phyloP scores from a whole-genome alignment of 2,888 invertebrate species.

The Ephialtes manifestator region DNA sequence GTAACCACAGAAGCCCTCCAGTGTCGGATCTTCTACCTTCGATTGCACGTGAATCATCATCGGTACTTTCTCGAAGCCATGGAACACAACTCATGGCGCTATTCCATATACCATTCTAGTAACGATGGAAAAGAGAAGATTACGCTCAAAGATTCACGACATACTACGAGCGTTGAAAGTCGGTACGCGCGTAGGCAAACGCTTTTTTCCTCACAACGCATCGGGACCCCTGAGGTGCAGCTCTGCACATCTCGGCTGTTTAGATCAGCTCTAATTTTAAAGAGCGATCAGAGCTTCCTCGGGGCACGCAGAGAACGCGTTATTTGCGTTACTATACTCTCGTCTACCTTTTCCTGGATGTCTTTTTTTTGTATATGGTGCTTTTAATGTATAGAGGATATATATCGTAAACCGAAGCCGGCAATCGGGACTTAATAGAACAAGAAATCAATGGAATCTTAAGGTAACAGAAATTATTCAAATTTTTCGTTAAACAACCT shows the following conservation, averaged over 20 bases:
- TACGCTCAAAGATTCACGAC: conserved; percentile 59
- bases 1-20: conserved; percentile 42
- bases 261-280: conserved; percentile 81
- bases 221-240: conserved; percentile 49
- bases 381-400: neutral
- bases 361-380: conserved; percentile 1
- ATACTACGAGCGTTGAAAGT: conserved; percentile 16
- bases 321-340: conserved; percentile 28
- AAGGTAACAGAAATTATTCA: neutral
- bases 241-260: conserved; percentile 61
- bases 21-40: conserved; percentile 38
- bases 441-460: neutral
- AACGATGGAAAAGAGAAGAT: conserved; percentile 55
- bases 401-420: neutral
- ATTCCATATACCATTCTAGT: conserved; percentile 24
- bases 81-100: neutral
- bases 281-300: conserved; percentile 40
- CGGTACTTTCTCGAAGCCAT: conserved; percentile 34
- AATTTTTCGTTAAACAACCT: neutral
- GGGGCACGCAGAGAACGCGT: conserved; percentile 66
- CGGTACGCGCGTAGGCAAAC: conserved; percentile 38
- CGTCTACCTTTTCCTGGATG: conserved; percentile 33
- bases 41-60: conserved; percentile 53
- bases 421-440: neutral
- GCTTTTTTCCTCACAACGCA: conserved; percentile 21